Evolutionary conservation across 2,113 vertebrate species (phyloP).

Genomic region (Plectropomus leopardus): DNA sequence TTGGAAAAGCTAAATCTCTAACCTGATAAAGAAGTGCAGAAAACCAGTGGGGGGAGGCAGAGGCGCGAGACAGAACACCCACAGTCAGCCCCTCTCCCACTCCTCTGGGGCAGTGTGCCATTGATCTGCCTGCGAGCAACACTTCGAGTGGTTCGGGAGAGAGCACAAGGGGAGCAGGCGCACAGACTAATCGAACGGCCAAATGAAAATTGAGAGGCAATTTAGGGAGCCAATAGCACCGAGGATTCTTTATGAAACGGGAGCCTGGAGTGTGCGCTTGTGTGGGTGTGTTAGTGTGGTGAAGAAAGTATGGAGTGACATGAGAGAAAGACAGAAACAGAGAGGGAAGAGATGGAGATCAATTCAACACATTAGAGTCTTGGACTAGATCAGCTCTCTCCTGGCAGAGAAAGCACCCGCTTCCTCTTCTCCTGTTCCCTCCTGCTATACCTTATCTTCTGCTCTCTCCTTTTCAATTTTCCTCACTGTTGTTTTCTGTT

Average conservation of each 20-base stretch:
- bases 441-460: conserved; percentile 15
- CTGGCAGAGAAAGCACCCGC: conserved; percentile 24
- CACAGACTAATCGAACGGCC: conserved; percentile 65
- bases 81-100: conserved; percentile 18
- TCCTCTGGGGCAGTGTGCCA: conserved; percentile 41
- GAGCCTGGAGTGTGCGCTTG: conserved; percentile 1
- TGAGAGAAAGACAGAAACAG: conserved; percentile 8
- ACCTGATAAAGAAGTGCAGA: conserved; percentile 38
- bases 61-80: conserved; percentile 29
- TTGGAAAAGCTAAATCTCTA: conserved; percentile 7
- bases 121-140: conserved; percentile 65
- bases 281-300: conserved; percentile 20
- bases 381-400: conserved; percentile 32
- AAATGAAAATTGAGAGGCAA: conserved; percentile 80
- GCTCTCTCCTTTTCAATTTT: conserved; percentile 6
- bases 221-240: conserved; percentile 67
- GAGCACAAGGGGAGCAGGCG: conserved; percentile 45
- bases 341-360: conserved; percentile 46
- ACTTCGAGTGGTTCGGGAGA: conserved; percentile 33
- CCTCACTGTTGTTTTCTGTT: conserved; percentile 1
- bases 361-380: conserved; percentile 52
- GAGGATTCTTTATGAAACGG: conserved; percentile 41
- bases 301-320: conserved; percentile 17
- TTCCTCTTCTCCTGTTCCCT: conserved; percentile 25
- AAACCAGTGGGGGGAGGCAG: conserved; percentile 27